These are phyloP conservation scores for Pomacea maculata DNA, from an alignment of 1,140 invertebrate genomes.

Conservation along the genomic window DNA sequence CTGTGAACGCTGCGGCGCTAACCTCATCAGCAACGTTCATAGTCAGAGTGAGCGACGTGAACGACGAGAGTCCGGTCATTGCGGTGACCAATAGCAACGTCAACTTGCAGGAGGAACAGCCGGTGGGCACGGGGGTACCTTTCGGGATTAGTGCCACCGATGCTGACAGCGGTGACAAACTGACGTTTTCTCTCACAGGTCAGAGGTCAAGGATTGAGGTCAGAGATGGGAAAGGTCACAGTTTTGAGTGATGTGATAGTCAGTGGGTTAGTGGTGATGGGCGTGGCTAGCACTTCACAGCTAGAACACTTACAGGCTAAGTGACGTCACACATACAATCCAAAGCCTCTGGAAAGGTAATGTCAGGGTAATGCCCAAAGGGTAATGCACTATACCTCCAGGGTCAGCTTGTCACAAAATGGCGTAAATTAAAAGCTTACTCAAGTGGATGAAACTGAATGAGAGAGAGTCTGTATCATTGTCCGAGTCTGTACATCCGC, in stretches of 20 bases:
- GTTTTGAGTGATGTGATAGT: neutral
- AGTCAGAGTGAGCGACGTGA: constrained; percentile 33
- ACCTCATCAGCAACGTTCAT: constrained; percentile 1
- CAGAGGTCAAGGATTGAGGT: neutral
- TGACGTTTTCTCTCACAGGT: constrained; percentile 26
- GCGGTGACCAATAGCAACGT: constrained; percentile 3
- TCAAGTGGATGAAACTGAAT: no score
- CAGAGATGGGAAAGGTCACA: neutral
- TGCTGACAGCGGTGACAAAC: constrained; percentile 25
- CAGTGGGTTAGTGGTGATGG: neutral
- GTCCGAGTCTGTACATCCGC: no score
- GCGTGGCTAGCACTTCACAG: neutral
- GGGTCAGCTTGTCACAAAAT: no score
- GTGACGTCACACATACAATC: no score
- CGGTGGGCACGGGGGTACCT: constrained; percentile 19
- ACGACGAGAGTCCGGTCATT: constrained; percentile 35
- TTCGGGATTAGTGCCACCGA: constrained; percentile 30
- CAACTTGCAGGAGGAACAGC: constrained; percentile 23
- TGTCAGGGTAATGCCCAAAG: no score
- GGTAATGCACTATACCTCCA: no score
- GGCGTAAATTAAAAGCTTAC: no score
- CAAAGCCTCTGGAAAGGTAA: no score
- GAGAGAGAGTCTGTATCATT: no score
- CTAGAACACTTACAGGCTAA: neutral
- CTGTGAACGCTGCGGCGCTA: neutral